Evolutionary conservation across 2,113 vertebrate genomes (phyloP).

Genomic region (Hyaena hyaena): DNA sequence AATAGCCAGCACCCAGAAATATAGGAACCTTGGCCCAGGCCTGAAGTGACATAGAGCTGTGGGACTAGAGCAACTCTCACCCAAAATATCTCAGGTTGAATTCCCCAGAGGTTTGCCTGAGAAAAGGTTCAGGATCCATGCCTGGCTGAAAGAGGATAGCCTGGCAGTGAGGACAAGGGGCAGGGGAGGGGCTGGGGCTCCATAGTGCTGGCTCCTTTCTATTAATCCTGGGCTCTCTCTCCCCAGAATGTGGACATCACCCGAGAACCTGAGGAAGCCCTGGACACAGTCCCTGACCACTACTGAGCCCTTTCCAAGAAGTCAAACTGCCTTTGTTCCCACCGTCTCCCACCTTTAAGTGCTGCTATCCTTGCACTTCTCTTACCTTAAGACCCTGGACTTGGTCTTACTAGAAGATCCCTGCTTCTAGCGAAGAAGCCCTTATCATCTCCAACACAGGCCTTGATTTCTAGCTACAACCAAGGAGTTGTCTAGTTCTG

Average conservation of each 20-base stretch:
- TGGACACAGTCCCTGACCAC: constrained; percentile 73
- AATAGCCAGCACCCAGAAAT: not conserved
- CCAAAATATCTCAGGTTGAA: not conserved
- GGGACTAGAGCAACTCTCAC: not conserved
- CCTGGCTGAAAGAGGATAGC: not conserved
- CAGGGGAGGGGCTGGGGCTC: not conserved
- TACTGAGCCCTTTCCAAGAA: not conserved
- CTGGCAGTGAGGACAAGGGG: not conserved
- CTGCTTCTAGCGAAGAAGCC: not conserved
- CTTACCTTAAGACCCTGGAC: constrained; percentile 39
- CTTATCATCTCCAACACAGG: not conserved
- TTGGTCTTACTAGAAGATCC: not conserved
- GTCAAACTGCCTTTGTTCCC: not conserved
- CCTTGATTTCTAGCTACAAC: not conserved
- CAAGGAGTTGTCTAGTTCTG: not conserved
- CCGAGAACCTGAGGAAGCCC: constrained; percentile 83
- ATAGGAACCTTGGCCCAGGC: not conserved
- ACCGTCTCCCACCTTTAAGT: not conserved
- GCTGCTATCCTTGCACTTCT: constrained; percentile 19
- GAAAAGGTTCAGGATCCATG: not conserved
- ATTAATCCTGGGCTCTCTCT: not conserved
- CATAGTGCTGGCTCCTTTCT: not conserved
- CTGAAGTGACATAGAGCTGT: not conserved
- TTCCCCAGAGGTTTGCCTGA: not conserved
- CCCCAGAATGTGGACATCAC: constrained; percentile 85